Base-by-base conservation (phyloP, 1,140 invertebrate species). In the Antheraea pernyi region DNA sequence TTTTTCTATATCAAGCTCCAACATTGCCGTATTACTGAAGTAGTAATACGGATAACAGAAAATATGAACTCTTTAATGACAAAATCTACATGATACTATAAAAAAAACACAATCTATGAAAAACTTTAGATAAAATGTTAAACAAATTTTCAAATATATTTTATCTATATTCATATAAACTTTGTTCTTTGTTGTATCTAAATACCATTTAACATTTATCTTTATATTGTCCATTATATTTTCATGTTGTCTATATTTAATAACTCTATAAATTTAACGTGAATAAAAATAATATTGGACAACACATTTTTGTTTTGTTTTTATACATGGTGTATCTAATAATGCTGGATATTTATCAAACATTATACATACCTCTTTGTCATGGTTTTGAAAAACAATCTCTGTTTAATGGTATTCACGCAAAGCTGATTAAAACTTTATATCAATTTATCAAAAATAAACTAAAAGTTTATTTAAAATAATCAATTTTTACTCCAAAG, bases 1-100 rank as follows among this genome's bases (percentile, higher is more conserved):
- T 89, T 89, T 81, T 59, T 75, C 69, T 74, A 68, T 72, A 75
- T 71, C 70, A 78, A 78, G 74, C 80, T 80, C 70, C 19, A 66
- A 76, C 46, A 53, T 53, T 53, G 10, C 16, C 46, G 46, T 53
- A 53, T 53, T 53, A 53, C 46, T n/a, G 46, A 53, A 16, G 46
- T 16, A 75, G 46, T 53, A 53, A 53, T 53, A 53, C 46, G 16
- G 6, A 53, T 53, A 53, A 53, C 46, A 53, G 46, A 53, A 53
- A 53, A 53, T 53, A 53, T 53, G 11, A 16, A 13, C 13, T 53
- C 11, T 53, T 53, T 53, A 53, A 42, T 42, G 68, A 71, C 73
- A 78, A 77, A 65, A 59, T 65, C 62, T 19, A 72, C 59, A 48
- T 59, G 58, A 65, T 59, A 68, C 58, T 61, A 69, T 72, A 18